Base-by-base conservation (phyloP, 35 echinoderm and acorn worm genomes). In the Apostichopus japonicus region DNA sequence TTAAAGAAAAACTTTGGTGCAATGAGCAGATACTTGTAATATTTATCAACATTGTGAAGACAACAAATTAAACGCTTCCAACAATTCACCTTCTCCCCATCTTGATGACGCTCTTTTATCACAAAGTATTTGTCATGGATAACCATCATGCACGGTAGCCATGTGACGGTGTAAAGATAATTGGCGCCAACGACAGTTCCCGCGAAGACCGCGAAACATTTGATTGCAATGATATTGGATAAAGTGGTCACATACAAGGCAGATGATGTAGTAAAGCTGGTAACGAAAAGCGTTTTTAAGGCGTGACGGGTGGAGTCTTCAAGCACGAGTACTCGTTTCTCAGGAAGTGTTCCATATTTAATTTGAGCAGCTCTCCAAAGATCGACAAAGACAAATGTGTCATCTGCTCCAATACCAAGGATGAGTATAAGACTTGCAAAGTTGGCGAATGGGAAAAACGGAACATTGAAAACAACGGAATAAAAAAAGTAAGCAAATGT, bases 341-440 rank as follows among this genome's bases (percentile, higher is more conserved):
- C 86, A 3, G 27, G 54, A 10, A 27, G 44, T 57, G 24, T 90
- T 16, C 94, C 94, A 55, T 79, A n/a, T 87, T 93, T 92, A 5
- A 52, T 25, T 51, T 92, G 65, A 23, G 93, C 53, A 9, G 91
- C 54, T 65, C 90, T 99, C 97, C 97, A 99, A 23, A 99, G 79
- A 56, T 99, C 97, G 5, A 96, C 92, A 75, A 92, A 99, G 5
- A 99, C 93, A 94, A 99, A 99, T 23, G 95, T 93, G 83, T 99
- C 97, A 75, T 99, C 97, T 17, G 97, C 97, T 52, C 97, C 97
- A 23, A 99, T 92, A 6, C 95, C 97, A 15, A 99, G 91, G 6
- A 99, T 63, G 22, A 99, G 65, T 15, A 99, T 78, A 51, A 90
- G 21, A 70, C 86, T 75, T 10, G 79, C 78, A 11, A 99, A 55